phyloP scores from a whole-genome alignment of 2,113 vertebrate genomes.

The Neofelis nebulosa region DNA sequence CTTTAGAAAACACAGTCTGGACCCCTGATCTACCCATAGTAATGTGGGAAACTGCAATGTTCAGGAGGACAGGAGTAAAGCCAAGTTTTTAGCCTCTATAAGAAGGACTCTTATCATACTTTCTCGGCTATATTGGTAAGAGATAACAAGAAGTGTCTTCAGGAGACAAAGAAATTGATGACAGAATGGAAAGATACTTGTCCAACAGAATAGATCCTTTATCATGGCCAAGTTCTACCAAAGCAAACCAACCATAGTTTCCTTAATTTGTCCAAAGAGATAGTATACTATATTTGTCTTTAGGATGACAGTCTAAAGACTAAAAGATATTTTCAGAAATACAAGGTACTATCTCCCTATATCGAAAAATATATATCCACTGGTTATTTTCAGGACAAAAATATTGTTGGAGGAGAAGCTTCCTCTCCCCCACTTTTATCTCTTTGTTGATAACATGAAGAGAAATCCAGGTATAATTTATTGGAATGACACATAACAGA shows the following conservation, averaged over 20 bases:
- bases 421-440: background rate
- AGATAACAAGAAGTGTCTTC: background rate
- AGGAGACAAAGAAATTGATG: background rate
- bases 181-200: constrained; percentile 16
- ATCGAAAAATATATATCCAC: background rate
- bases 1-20: background rate
- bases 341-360: background rate
- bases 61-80: background rate
- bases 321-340: background rate
- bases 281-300: background rate
- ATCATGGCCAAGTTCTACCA: background rate
- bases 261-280: constrained; percentile 22
- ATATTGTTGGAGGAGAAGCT: background rate
- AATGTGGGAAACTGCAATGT: background rate
- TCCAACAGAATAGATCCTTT: background rate
- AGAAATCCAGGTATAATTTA: constrained; percentile 21
- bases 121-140: constrained; percentile 3
- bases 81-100: background rate
- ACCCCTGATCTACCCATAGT: background rate
- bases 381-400: background rate
- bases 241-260: background rate
- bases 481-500: constrained; percentile 14
- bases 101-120: background rate
- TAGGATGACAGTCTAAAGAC: constrained; percentile 1
- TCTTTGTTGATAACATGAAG: background rate